A percentile compares a stretch with the other conserved stretches of the same genome.
Evolutionary conservation across 2,888 invertebrate genomes (phyloP).

Genomic region (Maniola hyperantus): DNA sequence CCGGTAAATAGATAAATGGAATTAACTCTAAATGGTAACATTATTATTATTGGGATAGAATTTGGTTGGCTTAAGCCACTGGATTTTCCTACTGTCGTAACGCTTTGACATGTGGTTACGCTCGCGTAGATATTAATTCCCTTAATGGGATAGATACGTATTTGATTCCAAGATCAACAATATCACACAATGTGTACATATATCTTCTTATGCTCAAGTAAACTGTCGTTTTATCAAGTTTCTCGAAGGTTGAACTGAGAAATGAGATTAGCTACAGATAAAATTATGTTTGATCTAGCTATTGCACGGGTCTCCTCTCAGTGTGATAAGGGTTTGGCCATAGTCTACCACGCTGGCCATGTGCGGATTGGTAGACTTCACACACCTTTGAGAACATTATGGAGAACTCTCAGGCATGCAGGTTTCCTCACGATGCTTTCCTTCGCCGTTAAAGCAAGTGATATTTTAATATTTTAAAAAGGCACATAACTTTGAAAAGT

Average conservation of each 20-base stretch:
- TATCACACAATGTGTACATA: slow-evolving; percentile 1
- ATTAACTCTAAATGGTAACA: slow-evolving; percentile 3
- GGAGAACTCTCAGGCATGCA: too few relatives aligned
- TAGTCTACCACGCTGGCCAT: too few relatives aligned
- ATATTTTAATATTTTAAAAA: too few relatives aligned
- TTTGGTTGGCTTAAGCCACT: slow-evolving; percentile 11
- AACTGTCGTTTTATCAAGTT: not conserved
- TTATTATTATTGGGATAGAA: slow-evolving; percentile 11
- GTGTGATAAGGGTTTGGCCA: too few relatives aligned
- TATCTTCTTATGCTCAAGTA: not conserved
- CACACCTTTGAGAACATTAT: too few relatives aligned
- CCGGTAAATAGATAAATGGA: slow-evolving; percentile 1
- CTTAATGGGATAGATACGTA: slow-evolving; percentile 27
- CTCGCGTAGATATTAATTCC: slow-evolving; percentile 31
- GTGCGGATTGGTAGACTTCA: too few relatives aligned
- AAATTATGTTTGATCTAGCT: not conserved
- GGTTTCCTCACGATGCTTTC: too few relatives aligned
- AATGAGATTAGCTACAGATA: not conserved
- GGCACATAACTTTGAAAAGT: too few relatives aligned
- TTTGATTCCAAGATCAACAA: slow-evolving; percentile 27
- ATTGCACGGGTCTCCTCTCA: too few relatives aligned
- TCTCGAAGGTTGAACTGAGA: not conserved
- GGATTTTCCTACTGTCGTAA: slow-evolving; percentile 23
- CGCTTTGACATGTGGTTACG: slow-evolving; percentile 32
- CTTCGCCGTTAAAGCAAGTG: too few relatives aligned